Percentiles rank a stretch among this genome's conserved stretches.
These are phyloP conservation scores for Cathartes aura DNA, from an alignment of 2,113 vertebrate species.

Conservation along the genomic window DNA sequence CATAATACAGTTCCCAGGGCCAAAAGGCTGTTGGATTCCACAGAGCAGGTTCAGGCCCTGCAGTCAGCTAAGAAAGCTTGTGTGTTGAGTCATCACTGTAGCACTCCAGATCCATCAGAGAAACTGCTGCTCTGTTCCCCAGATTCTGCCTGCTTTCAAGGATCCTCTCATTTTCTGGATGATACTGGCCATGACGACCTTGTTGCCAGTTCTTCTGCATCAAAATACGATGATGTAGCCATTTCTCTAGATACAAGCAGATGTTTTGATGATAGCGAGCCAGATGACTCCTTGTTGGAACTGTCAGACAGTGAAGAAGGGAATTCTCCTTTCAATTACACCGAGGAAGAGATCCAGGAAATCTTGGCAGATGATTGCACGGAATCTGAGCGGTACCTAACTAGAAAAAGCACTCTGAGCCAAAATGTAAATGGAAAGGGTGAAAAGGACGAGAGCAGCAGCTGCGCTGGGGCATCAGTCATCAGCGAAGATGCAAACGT, in stretches of 20 bases:
- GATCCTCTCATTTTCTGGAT: not conserved
- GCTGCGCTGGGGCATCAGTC: not conserved
- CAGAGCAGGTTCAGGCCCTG: not conserved
- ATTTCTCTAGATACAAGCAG: slow-evolving; percentile 18
- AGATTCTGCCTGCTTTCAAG: slow-evolving; percentile 20
- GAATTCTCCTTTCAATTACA: slow-evolving; percentile 64
- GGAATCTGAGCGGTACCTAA: not conserved
- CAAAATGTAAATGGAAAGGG: not conserved
- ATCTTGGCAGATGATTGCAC: slow-evolving; percentile 64
- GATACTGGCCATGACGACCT: not conserved
- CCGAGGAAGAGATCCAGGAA: slow-evolving; percentile 73
- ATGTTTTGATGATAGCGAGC: slow-evolving; percentile 29
- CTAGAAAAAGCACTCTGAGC: not conserved
- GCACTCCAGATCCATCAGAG: not conserved
- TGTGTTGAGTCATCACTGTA: not conserved
- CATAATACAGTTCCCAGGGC: not conserved
- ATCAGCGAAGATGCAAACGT: not conserved
- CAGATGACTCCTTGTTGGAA: slow-evolving; percentile 74
- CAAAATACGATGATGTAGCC: not conserved
- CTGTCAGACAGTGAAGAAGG: slow-evolving; percentile 59
- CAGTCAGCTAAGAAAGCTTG: slow-evolving; percentile 9
- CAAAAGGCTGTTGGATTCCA: slow-evolving; percentile 5
- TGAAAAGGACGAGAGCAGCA: not conserved
- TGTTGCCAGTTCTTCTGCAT: not conserved
- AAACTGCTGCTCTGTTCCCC: not conserved